Evolutionary conservation across 2,888 invertebrate genomes (phyloP), one percentile per base, ranked within the genome.

Genomic region (Hololepta plana): DNA sequence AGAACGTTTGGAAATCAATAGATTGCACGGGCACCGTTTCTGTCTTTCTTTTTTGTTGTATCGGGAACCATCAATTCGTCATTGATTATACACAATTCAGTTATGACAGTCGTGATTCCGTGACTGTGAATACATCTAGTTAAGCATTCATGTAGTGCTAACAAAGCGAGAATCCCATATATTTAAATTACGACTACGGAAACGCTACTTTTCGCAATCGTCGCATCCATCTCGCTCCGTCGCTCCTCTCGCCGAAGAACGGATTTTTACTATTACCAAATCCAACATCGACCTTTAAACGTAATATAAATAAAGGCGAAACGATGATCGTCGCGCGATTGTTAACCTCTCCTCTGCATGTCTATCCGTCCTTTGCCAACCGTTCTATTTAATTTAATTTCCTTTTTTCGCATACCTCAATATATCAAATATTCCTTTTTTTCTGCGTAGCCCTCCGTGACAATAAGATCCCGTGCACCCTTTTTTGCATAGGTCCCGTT

Each of bases 61-160:
- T 17, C 17, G 17, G 17, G 7, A 44, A 45, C 46, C 48, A 51
- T 53, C 53, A 52, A 54, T 54, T 49, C 49, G 45, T 47, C 45
- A 54, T 54, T 53, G 54, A 54, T 54, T 51, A 47, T n/a, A n/a
- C n/a, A n/a, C 47, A 49, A 46, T 51, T 52, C 51, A 46, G 54
- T 54, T 54, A 52, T 54, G 54, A 53, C 54, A 54, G 48, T 50
- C 44, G 46, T 39, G 19, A 48, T 52, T 49, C n/a, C 52, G 51
- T 50, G 49, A 47, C 47, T 41, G 38, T 54, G 53, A 54, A 54
- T 54, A 51, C 53, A 52, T 51, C 55, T 55, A 54, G 55, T 55
- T 55, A 55, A 45, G 49, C 55, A 55, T 54, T 53, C 53, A 54
- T 52, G 46, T 41, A 45, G 23, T 23, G 28, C 17, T 41, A 46